Percentiles rank a stretch among this genome's conserved stretches.
These are phyloP conservation scores for Circaetus cinerascens DNA, from an alignment of 2,113 vertebrate genomes.

Conservation along the genomic window DNA sequence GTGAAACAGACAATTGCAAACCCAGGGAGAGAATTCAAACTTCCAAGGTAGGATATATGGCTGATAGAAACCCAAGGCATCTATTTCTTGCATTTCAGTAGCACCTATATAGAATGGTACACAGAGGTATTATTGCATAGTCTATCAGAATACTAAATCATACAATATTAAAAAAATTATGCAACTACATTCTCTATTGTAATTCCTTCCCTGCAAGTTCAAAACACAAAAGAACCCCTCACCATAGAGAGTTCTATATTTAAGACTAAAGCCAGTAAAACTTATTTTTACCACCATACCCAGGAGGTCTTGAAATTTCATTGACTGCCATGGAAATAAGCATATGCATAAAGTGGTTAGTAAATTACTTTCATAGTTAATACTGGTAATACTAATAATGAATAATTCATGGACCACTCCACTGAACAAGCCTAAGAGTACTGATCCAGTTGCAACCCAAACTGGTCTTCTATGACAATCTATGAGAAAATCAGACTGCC, in stretches of 20 bases:
- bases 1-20: not conserved
- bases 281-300: not conserved
- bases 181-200: not conserved
- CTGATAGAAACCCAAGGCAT: not conserved
- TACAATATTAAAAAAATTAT: not conserved
- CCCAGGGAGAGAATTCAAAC: not conserved
- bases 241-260: not conserved
- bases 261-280: not conserved
- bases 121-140: not conserved
- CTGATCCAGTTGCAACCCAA: not conserved
- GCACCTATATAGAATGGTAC: not conserved
- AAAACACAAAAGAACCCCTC: not conserved
- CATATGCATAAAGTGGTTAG: not conserved
- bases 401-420: not conserved
- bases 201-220: not conserved
- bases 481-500: not conserved
- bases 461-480: not conserved
- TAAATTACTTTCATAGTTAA: not conserved
- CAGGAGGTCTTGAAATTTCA: not conserved
- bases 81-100: not conserved
- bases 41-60: not conserved
- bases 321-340: not conserved
- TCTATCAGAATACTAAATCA: not conserved
- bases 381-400: not conserved
- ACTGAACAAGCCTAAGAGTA: not conserved